phyloP scores from a whole-genome alignment of 2,113 vertebrate genomes.

The Microcebus murinus region DNA sequence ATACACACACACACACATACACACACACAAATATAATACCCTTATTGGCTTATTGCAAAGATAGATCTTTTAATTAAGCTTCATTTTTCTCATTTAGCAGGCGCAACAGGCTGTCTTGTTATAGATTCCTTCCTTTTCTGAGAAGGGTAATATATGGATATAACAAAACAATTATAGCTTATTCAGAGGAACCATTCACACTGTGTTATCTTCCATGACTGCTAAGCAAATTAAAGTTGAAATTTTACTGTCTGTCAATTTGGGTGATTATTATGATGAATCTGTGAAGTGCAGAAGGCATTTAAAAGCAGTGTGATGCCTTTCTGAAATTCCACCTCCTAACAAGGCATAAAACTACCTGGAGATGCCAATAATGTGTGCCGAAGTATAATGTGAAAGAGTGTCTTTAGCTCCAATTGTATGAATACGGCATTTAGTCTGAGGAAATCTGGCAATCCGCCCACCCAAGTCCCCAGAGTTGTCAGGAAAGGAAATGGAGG shows the following conservation, averaged over 20 bases:
- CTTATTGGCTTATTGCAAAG: not conserved
- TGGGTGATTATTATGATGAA: slow-evolving; percentile 49
- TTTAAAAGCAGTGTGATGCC: slow-evolving; percentile 54
- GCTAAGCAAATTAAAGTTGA: slow-evolving; percentile 64
- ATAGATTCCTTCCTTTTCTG: slow-evolving; percentile 46
- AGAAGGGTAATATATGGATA: not conserved
- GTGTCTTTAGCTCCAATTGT: slow-evolving; percentile 3
- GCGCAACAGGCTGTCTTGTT: not conserved
- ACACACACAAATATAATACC: not conserved
- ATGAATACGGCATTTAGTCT: slow-evolving; percentile 6
- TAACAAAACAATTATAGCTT: slow-evolving; percentile 68
- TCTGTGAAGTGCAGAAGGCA: slow-evolving; percentile 52
- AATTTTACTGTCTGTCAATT: slow-evolving; percentile 68
- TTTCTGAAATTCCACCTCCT: slow-evolving; percentile 59
- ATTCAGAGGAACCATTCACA: slow-evolving; percentile 12
- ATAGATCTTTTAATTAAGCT: slow-evolving; percentile 37
- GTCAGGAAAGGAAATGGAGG: slow-evolving; percentile 57
- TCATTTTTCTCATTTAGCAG: slow-evolving; percentile 1
- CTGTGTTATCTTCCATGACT: slow-evolving; percentile 47
- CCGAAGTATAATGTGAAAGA: slow-evolving; percentile 9
- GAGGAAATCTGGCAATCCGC: not conserved
- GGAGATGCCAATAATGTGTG: not conserved
- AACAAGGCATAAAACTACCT: slow-evolving; percentile 50
- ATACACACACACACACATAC: not conserved
- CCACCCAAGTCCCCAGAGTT: not conserved